phyloP scores from a whole-genome alignment of 2,888 invertebrate genomes.

The Campopleginae sp. region DNA sequence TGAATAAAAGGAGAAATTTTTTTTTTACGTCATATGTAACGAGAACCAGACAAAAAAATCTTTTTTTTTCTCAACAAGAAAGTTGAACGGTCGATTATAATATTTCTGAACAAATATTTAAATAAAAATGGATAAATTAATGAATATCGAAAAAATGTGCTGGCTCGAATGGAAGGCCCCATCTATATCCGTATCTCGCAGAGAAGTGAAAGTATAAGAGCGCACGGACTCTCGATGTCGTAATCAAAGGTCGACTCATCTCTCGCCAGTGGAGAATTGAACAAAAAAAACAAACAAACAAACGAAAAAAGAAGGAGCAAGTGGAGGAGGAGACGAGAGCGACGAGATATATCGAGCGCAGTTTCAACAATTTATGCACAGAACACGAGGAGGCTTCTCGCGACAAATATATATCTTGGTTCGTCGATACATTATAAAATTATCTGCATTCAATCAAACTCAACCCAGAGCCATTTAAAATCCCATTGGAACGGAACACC shows the following conservation, averaged over 20 bases:
- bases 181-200: conserved; percentile 42
- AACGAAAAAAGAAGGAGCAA: conserved; percentile 4
- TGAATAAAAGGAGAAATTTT: not conserved
- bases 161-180: conserved; percentile 1
- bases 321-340: conserved; percentile 34
- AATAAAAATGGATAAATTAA: not conserved
- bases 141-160: not conserved
- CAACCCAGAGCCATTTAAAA: conserved; percentile 6
- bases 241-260: conserved; percentile 73
- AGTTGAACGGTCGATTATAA: not conserved
- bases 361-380: conserved; percentile 32
- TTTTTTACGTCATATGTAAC: too few species aligned
- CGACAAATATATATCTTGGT: conserved; percentile 41
- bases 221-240: conserved; percentile 60
- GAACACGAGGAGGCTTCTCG: conserved; percentile 39
- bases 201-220: conserved; percentile 69
- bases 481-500: not conserved
- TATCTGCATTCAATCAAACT: conserved; percentile 17
- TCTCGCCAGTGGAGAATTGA: conserved; percentile 49
- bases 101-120: not conserved
- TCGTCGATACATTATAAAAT: conserved; percentile 41
- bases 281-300: conserved; percentile 13
- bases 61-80: not conserved
- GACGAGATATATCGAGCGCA: conserved; percentile 52
- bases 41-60: too few species aligned